Evolutionary conservation across 2,113 vertebrate genomes (phyloP).

Genomic region (human): DNA sequence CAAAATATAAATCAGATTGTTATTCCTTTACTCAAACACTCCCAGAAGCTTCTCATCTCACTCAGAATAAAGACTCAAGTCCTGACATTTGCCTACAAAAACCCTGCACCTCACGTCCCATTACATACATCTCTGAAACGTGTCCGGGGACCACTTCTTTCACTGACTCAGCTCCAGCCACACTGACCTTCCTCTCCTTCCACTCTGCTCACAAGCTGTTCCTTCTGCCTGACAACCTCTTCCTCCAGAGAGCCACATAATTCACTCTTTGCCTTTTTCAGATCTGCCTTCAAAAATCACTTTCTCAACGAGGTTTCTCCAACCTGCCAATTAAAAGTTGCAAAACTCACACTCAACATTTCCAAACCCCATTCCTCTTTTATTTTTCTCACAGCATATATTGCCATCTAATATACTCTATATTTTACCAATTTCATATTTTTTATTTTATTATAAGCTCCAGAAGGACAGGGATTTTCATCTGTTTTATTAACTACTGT

Average conservation of each 20-base stretch:
- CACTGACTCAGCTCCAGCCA: neutral
- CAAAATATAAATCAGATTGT: neutral
- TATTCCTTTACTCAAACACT: neutral
- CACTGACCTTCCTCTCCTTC: neutral
- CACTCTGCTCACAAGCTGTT: neutral
- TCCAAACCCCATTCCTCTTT: too few species aligned
- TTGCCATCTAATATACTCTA: too few species aligned
- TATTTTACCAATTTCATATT: neutral
- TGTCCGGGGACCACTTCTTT: neutral
- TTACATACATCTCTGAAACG: neutral
- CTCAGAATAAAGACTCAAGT: neutral
- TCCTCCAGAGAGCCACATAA: neutral
- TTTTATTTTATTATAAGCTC: neutral
- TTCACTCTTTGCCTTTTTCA: neutral
- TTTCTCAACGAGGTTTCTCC: neutral
- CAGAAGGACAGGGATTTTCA: neutral
- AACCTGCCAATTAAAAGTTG: neutral
- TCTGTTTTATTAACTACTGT: neutral
- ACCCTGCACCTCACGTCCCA: neutral
- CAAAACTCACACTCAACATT: neutral
- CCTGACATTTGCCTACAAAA: neutral
- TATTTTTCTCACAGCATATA: neutral
- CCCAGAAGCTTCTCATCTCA: neutral
- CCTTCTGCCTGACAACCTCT: neutral
- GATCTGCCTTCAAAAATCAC: neutral